Base-by-base conservation (phyloP, 1,140 invertebrate species). In the Hyles vespertilio region DNA sequence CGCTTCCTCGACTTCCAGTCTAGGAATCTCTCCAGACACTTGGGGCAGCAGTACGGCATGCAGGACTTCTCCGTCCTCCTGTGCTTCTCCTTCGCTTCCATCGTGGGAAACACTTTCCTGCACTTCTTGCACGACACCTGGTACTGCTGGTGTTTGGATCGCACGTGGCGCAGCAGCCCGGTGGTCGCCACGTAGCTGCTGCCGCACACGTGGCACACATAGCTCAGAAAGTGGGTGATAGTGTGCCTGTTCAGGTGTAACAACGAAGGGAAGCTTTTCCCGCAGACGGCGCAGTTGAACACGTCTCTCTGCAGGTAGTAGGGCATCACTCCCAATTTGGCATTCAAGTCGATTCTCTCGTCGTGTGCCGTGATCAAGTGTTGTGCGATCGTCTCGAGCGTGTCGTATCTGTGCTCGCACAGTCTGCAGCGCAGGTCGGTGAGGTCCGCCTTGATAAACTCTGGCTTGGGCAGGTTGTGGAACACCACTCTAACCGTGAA, bases 201-300 rank as follows among this genome's bases (percentile, higher is more conserved):
- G 0, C 83, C 85, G 58, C 85, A 88, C 0, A 81, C 81, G 49
- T 86, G 77, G 34, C 85, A 88, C 0, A 86, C 81, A 58, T 80
- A 84, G 11, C 74, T 79, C 49, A 81, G 48, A 32, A 88, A 88
- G 56, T 88, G 85, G 0, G 81, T 79, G 36, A 85, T 79, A 12
- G 85, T 88, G 53, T 88, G 83, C 43, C 80, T 51, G 32, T 85
- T 86, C 8, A 88, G 22, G 46, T 84, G 83, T 49, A 84, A 79
- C 0, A 86, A 56, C 0, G 85, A 81, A 3, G 83, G 83, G 7
- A 79, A 68, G n/a, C 61, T 78, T 48, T 84, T 86, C 0, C 58
- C 63, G 52, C 85, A 88, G 0, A 86, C 69, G 1, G 76, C 77
- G 43, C 85, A 88, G 10, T 67, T 72, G 58, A 69, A 81, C 0